Evolutionary conservation across 2,888 invertebrate genomes (phyloP).

Genomic region (Synanthedon tipuliformis): DNA sequence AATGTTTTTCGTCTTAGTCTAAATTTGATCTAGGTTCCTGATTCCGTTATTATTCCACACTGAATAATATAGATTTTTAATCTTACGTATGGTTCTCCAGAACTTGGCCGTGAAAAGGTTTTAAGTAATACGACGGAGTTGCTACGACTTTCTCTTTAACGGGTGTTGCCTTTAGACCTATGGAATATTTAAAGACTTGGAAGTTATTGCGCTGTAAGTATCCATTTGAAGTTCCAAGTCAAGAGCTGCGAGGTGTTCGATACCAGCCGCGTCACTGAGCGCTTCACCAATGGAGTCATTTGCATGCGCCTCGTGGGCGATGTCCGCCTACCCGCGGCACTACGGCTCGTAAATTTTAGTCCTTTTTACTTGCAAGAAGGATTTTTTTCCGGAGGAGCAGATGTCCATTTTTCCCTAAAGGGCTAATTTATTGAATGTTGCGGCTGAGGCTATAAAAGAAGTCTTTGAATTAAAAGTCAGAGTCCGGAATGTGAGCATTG

Average conservation of each 20-base stretch:
- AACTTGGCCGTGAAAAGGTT: too few relatives aligned
- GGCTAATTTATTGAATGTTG: slow-evolving; percentile 62
- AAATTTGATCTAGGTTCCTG: not conserved
- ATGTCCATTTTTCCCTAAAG: slow-evolving; percentile 61
- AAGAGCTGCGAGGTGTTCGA: slow-evolving; percentile 38
- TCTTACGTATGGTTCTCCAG: too few relatives aligned
- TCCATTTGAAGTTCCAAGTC: slow-evolving; percentile 6
- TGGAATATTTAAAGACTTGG: not conserved
- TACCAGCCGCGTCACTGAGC: slow-evolving; percentile 34
- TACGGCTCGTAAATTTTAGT: slow-evolving; percentile 64
- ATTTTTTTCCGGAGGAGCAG: slow-evolving; percentile 54
- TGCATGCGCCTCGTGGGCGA: slow-evolving; percentile 63
- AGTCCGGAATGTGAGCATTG: slow-evolving; percentile 38
- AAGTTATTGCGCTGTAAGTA: not conserved
- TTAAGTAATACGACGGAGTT: too few relatives aligned
- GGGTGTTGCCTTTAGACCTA: too few relatives aligned
- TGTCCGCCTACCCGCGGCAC: slow-evolving; percentile 60
- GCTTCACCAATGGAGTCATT: slow-evolving; percentile 54
- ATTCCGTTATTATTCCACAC: not conserved
- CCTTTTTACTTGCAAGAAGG: slow-evolving; percentile 60
- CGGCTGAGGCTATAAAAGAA: slow-evolving; percentile 47
- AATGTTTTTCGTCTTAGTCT: not conserved
- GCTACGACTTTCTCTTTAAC: too few relatives aligned
- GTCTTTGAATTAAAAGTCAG: slow-evolving; percentile 49
- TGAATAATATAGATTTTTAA: too few relatives aligned